Conservation (phyloP, 2,888 invertebrate genomes). For the Eupithecia abbreviata region DNA sequence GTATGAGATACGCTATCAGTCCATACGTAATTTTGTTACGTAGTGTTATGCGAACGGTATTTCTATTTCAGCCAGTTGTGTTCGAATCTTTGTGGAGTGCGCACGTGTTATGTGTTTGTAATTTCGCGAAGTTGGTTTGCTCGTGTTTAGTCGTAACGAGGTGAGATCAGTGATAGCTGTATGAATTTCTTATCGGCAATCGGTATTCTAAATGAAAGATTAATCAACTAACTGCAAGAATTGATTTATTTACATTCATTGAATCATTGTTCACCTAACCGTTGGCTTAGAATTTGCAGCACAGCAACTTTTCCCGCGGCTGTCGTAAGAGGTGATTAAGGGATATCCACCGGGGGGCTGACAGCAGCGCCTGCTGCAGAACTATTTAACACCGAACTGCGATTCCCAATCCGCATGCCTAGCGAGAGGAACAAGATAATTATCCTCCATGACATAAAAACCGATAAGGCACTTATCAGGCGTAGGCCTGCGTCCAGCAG, state of each 20-base stretch:
- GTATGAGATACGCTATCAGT: slow-evolving; percentile 19
- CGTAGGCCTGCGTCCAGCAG: too few relatives aligned
- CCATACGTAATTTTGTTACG: slow-evolving; percentile 33
- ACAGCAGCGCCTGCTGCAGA: too few relatives aligned
- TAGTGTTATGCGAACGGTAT: slow-evolving; percentile 12
- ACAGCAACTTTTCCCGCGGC: too few relatives aligned
- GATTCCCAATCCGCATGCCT: too few relatives aligned
- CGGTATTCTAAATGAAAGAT: background rate
- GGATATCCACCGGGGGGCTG: too few relatives aligned
- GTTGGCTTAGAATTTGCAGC: too few relatives aligned
- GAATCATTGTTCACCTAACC: background rate
- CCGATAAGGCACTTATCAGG: too few relatives aligned
- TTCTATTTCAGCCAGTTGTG: slow-evolving; percentile 39
- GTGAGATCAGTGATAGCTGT: slow-evolving; percentile 17
- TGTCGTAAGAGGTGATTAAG: too few relatives aligned
- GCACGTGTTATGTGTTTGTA: slow-evolving; percentile 37
- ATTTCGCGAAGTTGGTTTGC: background rate
- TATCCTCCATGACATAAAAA: too few relatives aligned
- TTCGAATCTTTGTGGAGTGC: slow-evolving; percentile 28
- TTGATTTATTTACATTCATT: background rate
- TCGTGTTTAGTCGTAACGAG: slow-evolving; percentile 2
- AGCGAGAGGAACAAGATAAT: too few relatives aligned
- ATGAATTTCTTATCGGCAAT: background rate
- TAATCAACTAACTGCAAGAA: background rate
- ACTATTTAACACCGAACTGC: too few relatives aligned